A percentile compares a stretch with the other conserved stretches of the same genome.
phyloP scores from a whole-genome alignment of 2,113 vertebrate species.

The Glareola pratincola region DNA sequence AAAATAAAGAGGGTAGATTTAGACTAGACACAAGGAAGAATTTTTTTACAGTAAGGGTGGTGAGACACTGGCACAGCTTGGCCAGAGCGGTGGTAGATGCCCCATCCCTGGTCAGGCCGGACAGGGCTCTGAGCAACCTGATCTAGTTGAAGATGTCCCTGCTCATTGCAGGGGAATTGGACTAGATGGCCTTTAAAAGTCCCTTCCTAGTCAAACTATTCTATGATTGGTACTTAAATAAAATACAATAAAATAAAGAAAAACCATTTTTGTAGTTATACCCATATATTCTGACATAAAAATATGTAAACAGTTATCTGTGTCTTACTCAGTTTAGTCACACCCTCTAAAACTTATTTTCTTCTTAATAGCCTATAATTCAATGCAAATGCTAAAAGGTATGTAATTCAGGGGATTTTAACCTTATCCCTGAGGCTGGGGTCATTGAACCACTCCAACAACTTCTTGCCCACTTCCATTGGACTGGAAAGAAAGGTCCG shows the following conservation, averaged over 20 bases:
- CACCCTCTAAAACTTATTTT: neutral
- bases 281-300: neutral
- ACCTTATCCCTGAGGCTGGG: slow-evolving; percentile 99
- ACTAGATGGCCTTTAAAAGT: neutral
- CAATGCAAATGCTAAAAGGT: neutral
- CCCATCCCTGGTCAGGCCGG: neutral
- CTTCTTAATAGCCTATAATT: neutral
- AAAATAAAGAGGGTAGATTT: neutral
- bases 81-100: neutral
- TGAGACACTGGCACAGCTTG: neutral
- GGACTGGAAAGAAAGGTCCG: slow-evolving; percentile 98
- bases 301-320: neutral
- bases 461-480: slow-evolving; percentile 98
- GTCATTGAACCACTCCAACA: slow-evolving; percentile 99
- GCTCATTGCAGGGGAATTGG: neutral
- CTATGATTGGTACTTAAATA: neutral
- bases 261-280: neutral
- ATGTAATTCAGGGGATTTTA: neutral
- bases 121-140: neutral
- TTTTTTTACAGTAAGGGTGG: neutral
- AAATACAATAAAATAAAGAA: neutral
- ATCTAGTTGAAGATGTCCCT: neutral
- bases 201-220: neutral
- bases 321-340: neutral
- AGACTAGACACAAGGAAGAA: neutral